Evolutionary conservation across 2,888 invertebrate species (phyloP).

Genomic region (Eutolmus rufibarbis): DNA sequence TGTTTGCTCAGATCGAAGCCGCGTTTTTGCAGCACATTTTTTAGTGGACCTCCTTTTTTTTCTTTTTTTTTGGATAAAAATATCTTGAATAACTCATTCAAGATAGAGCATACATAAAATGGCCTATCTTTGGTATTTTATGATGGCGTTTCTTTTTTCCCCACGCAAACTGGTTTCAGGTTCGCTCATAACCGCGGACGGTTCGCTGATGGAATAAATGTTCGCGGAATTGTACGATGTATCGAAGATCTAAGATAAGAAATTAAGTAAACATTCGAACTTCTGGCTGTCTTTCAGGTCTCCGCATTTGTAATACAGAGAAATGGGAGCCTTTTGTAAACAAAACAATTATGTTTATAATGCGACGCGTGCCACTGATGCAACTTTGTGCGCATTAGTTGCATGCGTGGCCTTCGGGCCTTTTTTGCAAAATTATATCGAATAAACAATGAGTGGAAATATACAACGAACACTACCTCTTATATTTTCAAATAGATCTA

Average conservation of each 20-base stretch:
- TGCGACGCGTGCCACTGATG: neutral
- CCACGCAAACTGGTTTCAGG: constrained; percentile 21
- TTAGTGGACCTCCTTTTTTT: neutral
- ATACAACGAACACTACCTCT: too few relatives aligned
- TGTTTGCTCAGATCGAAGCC: neutral
- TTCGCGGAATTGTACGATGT: constrained; percentile 5
- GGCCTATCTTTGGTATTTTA: constrained; percentile 36
- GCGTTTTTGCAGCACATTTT: constrained; percentile 9
- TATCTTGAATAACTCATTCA: constrained; percentile 36
- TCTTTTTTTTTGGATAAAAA: constrained; percentile 1
- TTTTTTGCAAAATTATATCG: neutral
- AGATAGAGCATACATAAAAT: constrained; percentile 6
- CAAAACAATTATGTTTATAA: neutral
- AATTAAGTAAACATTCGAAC: neutral
- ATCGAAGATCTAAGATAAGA: constrained; percentile 4
- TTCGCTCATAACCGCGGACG: neutral
- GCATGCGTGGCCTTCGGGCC: neutral
- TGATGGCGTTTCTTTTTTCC: constrained; percentile 35
- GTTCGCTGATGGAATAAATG: constrained; percentile 1
- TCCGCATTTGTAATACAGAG: neutral
- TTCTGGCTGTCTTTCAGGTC: neutral
- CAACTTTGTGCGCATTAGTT: neutral
- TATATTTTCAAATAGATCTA: too few relatives aligned
- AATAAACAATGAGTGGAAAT: neutral
- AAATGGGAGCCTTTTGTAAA: neutral